Conservation (phyloP, 2,888 invertebrate genomes). For the Calephelis perditalis region DNA sequence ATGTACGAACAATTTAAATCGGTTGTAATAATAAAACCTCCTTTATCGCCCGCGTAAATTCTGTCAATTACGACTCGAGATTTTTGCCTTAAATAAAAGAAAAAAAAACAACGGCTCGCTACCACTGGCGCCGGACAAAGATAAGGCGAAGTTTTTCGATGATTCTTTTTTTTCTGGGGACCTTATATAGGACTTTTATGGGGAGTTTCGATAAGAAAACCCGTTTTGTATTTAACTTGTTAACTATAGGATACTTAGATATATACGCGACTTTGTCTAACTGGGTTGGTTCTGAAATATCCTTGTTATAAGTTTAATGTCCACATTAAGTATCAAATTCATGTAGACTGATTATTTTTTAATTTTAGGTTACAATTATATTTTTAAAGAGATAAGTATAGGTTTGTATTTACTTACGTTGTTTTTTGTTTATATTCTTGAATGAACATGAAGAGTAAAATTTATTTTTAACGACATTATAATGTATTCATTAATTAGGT, state of each 20-base stretch:
- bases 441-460: too few relatives aligned
- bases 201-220: constrained; percentile 25
- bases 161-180: constrained; percentile 45
- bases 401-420: too few relatives aligned
- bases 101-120: constrained; percentile 39
- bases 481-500: too few relatives aligned
- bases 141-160: constrained; percentile 47
- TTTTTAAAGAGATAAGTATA: too few relatives aligned
- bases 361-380: too few relatives aligned
- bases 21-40: constrained; percentile 40
- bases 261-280: neutral
- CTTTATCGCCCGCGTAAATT: constrained; percentile 62
- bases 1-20: constrained; percentile 28
- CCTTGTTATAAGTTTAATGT: too few relatives aligned
- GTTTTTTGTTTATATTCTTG: too few relatives aligned
- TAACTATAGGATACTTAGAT: neutral
- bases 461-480: too few relatives aligned
- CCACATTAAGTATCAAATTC: too few relatives aligned
- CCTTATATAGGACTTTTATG: constrained; percentile 50
- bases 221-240: constrained; percentile 12
- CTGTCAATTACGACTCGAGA: constrained; percentile 54
- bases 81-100: constrained; percentile 39
- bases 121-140: constrained; percentile 58
- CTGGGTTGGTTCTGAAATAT: too few relatives aligned
- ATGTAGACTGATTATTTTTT: too few relatives aligned